These are phyloP conservation scores for Agelastica alni DNA, from an alignment of 2,888 invertebrate genomes.

Conservation along the genomic window DNA sequence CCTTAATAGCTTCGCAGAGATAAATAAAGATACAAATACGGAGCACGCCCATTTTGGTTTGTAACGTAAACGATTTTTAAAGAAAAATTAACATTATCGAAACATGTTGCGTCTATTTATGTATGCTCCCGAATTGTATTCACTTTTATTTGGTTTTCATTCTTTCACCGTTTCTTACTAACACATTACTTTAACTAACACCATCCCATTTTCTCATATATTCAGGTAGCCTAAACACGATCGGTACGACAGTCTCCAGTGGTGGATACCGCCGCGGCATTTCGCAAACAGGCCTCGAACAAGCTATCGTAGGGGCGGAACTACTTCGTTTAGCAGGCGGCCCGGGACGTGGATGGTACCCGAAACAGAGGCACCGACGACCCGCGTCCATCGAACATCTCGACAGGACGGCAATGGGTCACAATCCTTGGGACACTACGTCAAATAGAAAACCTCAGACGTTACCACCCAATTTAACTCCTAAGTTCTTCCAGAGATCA, in stretches of 20 bases:
- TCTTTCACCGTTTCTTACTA: slow-evolving; percentile 38
- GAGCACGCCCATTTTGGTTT: too few species aligned
- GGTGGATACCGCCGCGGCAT: slow-evolving; percentile 43
- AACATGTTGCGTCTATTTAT: too few species aligned
- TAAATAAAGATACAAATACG: too few species aligned
- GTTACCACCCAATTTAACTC: slow-evolving; percentile 85
- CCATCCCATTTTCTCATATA: slow-evolving; percentile 4
- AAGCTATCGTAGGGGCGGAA: slow-evolving; percentile 74
- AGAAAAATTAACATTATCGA: too few species aligned
- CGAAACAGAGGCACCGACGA: slow-evolving; percentile 68
- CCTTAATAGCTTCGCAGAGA: too few species aligned
- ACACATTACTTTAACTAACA: not conserved
- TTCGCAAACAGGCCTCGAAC: slow-evolving; percentile 53
- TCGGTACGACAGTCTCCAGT: slow-evolving; percentile 45
- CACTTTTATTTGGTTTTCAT: too few species aligned
- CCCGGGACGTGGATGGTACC: slow-evolving; percentile 85
- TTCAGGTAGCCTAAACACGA: slow-evolving; percentile 35
- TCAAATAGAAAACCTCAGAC: slow-evolving; percentile 78
- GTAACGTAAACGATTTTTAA: too few species aligned
- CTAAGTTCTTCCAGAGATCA: slow-evolving; percentile 88
- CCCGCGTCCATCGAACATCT: slow-evolving; percentile 86
- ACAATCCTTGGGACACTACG: slow-evolving; percentile 58
- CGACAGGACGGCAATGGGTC: slow-evolving; percentile 68
- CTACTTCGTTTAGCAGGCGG: slow-evolving; percentile 77
- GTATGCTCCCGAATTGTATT: too few species aligned